Evolutionary conservation across 1,140 invertebrate genomes (phyloP).

Genomic region (Phocides pigmalion): DNA sequence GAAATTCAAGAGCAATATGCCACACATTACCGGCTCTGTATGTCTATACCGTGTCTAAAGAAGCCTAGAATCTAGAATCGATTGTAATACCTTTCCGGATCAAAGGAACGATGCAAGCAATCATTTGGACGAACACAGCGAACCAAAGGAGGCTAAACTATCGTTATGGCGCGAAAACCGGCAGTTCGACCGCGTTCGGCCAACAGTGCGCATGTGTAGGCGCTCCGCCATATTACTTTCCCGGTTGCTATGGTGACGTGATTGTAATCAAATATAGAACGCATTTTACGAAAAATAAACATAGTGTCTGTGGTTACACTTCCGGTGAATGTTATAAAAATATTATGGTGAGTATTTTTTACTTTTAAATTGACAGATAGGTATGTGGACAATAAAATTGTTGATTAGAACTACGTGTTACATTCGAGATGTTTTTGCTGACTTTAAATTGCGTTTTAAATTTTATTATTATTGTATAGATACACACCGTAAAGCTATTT

Average conservation of each 20-base stretch:
- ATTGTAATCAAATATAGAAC: conserved; percentile 54
- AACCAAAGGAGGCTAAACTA: conserved; percentile 8
- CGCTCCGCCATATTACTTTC: conserved; percentile 42
- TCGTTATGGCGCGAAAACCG: conserved; percentile 65
- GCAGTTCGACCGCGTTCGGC: conserved; percentile 55
- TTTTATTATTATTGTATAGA: not conserved
- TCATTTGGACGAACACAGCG: conserved; percentile 1
- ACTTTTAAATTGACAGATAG: not conserved
- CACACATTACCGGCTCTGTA: conserved; percentile 8
- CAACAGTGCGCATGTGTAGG: conserved; percentile 57
- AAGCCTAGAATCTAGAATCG: conserved; percentile 25
- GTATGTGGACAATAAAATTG: not conserved
- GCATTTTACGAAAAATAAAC: conserved; percentile 33
- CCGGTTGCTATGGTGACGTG: conserved; percentile 63
- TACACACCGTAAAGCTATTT: not conserved
- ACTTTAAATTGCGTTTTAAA: conserved; percentile 7
- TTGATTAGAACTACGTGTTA: conserved; percentile 12
- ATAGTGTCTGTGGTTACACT: conserved; percentile 43
- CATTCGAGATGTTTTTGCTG: conserved; percentile 23
- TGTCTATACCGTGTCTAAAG: conserved; percentile 22
- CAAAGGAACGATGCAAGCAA: conserved; percentile 11
- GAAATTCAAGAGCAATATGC: conserved; percentile 20
- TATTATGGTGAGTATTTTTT: conserved; percentile 47
- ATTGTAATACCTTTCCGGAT: conserved; percentile 18
- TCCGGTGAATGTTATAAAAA: conserved; percentile 36